A percentile compares a stretch with the other conserved stretches of the same genome.
These are phyloP conservation scores for Lordiphosa mommai DNA, from an alignment of 1,140 invertebrate species.

Conservation along the genomic window DNA sequence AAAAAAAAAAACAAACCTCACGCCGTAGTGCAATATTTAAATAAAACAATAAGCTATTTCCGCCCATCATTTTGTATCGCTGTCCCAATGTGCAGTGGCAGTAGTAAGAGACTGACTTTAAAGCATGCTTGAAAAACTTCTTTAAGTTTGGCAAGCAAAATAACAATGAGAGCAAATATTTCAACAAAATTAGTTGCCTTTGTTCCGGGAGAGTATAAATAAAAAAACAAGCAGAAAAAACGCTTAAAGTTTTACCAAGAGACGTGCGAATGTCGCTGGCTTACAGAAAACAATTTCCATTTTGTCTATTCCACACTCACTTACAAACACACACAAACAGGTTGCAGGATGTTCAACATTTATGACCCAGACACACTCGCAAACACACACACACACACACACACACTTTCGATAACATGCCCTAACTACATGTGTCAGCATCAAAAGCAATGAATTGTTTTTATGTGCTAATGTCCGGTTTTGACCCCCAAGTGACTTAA, in stretches of 20 bases:
- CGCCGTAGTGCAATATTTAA: too few species aligned
- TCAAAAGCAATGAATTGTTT: constrained; percentile 65
- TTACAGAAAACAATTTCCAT: constrained; percentile 18
- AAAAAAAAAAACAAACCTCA: too few species aligned
- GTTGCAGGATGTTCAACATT: constrained; percentile 29
- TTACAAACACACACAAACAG: too few species aligned
- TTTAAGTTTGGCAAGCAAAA: constrained; percentile 23
- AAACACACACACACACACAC: too few species aligned
- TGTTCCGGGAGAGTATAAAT: constrained; percentile 34
- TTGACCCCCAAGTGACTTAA: not conserved
- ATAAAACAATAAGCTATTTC: too few species aligned
- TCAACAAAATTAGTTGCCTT: constrained; percentile 51
- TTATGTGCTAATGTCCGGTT: constrained; percentile 67
- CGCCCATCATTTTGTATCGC: too few species aligned
- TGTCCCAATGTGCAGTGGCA: too few species aligned
- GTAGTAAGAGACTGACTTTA: too few species aligned
- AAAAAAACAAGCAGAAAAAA: constrained; percentile 31
- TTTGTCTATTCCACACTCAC: constrained; percentile 2
- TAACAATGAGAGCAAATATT: constrained; percentile 45
- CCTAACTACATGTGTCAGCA: constrained; percentile 66
- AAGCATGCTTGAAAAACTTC: not conserved
- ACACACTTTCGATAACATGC: constrained; percentile 3
- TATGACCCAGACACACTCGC: constrained; percentile 51
- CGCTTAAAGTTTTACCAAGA: too few species aligned
- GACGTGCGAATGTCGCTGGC: not conserved